Conservation (phyloP, 2,113 vertebrate genomes). For the Ageneiosus marmoratus region DNA sequence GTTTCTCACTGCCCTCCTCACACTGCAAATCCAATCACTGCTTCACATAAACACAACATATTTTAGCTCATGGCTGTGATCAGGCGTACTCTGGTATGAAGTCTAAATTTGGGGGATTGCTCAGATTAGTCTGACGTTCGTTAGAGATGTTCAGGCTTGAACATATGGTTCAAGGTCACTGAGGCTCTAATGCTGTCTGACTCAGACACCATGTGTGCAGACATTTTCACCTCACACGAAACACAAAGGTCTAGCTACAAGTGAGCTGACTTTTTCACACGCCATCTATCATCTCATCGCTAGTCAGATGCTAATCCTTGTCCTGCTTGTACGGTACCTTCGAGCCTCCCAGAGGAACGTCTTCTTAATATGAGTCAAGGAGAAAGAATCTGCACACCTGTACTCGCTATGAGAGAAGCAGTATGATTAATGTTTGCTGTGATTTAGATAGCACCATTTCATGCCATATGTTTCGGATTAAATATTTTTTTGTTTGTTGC, state of each 20-base stretch:
- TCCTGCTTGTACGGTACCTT: background rate
- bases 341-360: background rate
- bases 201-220: background rate
- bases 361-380: background rate
- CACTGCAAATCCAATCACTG: conserved; percentile 22
- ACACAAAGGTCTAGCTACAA: background rate
- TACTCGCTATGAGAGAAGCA: background rate
- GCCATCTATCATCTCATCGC: background rate
- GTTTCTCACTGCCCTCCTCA: conserved; percentile 30
- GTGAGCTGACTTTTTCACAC: background rate
- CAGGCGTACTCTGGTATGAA: background rate
- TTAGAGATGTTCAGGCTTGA: background rate
- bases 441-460: background rate
- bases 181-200: background rate
- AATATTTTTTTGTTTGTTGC: background rate
- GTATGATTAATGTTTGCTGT: background rate
- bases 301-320: background rate
- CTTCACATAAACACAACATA: conserved; percentile 14
- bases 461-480: background rate
- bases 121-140: background rate
- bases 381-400: background rate
- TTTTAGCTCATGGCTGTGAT: background rate
- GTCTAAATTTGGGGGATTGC: background rate
- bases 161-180: background rate
- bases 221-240: too few species aligned